Base-by-base conservation (phyloP, 2,113 vertebrate species). In the Syrrhaptes paradoxus region DNA sequence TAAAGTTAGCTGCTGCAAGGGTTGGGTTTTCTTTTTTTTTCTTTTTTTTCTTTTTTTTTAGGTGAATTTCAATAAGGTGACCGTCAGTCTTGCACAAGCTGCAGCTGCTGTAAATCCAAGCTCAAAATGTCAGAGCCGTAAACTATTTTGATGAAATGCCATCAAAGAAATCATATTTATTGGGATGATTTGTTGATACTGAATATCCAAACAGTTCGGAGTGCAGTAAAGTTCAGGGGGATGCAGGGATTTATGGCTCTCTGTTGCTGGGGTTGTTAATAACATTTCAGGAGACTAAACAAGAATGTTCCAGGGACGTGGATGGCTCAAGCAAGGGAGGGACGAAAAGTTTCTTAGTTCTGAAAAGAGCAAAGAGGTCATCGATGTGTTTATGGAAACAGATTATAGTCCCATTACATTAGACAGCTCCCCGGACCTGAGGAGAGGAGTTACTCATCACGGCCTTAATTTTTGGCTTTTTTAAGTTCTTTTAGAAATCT, bases 141-240 rank as follows among this genome's bases (percentile, higher is more conserved):
- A 97, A 97, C 62, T 38, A 97, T 82, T 89, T 96, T 96, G 97
- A 97, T 96, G 96, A 75, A 96, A 95, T 52, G 90, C 97, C 96
- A 74, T 91, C 93, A 58, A 67, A 91, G 95, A 90, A 89, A 92
- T 86, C 91, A 74, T 93, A 92, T 96, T 96, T 61, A 62, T 89
- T 16, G 57, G 36, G 43, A 10, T 95, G 96, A 96, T 97, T 96
- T 97, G 96, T 95, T 91, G 95, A 59, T 87, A 78, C 88, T 96
- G 96, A 94, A 93, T 70, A 76, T 59, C 29, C 92, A 77, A 71
- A 49, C 72, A 94, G 96, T 90, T 87, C 11, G 57, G 91, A 90
- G 59, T 32, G 90, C 96, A 58, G 93, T 96, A 97, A 96, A 96
- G 85, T 91, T 94, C 79, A 59, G 88, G 80, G 54, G 52, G 80